Evolutionary conservation across 2,797 vertebrate species (phyloP), one percentile per base, ranked within the genome.

Genomic region (Artibeus lituratus): DNA sequence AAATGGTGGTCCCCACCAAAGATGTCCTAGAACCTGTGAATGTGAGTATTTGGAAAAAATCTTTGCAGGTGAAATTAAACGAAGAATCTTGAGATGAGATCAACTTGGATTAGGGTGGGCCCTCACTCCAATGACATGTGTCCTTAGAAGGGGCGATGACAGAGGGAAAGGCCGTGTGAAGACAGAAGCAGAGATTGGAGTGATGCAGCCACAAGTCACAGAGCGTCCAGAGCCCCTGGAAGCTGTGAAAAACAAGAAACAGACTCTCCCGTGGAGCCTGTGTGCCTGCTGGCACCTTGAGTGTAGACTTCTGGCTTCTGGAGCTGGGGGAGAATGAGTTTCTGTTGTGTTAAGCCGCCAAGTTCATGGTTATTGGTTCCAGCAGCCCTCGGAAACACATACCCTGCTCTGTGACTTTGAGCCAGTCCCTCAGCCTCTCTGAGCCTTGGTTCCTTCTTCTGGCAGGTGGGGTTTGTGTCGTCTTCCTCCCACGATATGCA

Each of bases 261-360:
- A 35, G 26, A 12, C 1, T 22, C 11, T 16, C 3, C 7, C 11
- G 1, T 18, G 7, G 39, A 32, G 18, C 7, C n/a, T 22, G 35
- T 2, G n/a, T 10, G 10, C 14, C 72, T 3, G 12, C 11, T 0
- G 32, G n/a, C 22, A 1, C 26, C 32, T 35, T 15, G 73, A 44
- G 35, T 55, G 26, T 10, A 57, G 72, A 42, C 77, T 55, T 55
- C 35, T 2, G 32, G 18, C 59, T 51, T 82, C 24, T 26, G 11
- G 69, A 47, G 8, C 19, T 0, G 2, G 9, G 44, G 21, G 11
- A 57, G 42, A 10, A 24, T 0, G 22, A 5, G 5, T 24, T 59
- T 51, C 49, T 57, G 29, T 24, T 42, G 62, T 15, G 3, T 12
- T 3, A 11, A 55, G 49, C 3, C 14, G 0, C 18, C 1, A 4